These are phyloP conservation scores for Gymnogyps californianus DNA, from an alignment of 2,113 vertebrate species.

Conservation along the genomic window DNA sequence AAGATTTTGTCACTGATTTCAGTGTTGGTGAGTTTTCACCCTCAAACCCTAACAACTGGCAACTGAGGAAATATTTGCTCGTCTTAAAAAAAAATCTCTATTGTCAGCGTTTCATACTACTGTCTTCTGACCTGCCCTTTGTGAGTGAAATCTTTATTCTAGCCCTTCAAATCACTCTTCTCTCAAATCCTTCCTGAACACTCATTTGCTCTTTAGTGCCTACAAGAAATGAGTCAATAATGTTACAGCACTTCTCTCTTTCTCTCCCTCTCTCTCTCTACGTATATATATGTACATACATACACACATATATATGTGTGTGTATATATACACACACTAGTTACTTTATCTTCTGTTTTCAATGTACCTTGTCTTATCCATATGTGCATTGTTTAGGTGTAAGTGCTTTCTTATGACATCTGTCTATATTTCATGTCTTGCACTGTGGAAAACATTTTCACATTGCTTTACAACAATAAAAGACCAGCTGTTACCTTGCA, in stretches of 20 bases:
- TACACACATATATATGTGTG: neutral
- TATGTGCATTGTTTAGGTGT: neutral
- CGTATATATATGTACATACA: accelerated
- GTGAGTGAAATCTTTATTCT: neutral
- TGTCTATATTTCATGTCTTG: neutral
- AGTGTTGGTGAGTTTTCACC: neutral
- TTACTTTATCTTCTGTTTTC: neutral
- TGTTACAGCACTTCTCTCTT: neutral
- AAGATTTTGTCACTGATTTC: neutral
- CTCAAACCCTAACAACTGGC: neutral
- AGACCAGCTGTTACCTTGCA: neutral
- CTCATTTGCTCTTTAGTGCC: neutral
- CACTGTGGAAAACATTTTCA: neutral
- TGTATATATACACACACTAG: no score
- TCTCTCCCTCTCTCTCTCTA: neutral
- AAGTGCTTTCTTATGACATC: neutral
- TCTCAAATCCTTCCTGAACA: neutral
- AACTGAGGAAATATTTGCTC: neutral
- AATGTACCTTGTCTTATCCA: neutral
- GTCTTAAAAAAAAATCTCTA: neutral
- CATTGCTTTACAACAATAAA: neutral
- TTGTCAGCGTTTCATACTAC: neutral
- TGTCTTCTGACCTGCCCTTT: neutral
- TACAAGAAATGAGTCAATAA: neutral
- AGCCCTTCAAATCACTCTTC: neutral